Evolutionary conservation across 2,888 invertebrate genomes (phyloP), one percentile per base, ranked within the genome.

Genomic region (Chalcis sispes): DNA sequence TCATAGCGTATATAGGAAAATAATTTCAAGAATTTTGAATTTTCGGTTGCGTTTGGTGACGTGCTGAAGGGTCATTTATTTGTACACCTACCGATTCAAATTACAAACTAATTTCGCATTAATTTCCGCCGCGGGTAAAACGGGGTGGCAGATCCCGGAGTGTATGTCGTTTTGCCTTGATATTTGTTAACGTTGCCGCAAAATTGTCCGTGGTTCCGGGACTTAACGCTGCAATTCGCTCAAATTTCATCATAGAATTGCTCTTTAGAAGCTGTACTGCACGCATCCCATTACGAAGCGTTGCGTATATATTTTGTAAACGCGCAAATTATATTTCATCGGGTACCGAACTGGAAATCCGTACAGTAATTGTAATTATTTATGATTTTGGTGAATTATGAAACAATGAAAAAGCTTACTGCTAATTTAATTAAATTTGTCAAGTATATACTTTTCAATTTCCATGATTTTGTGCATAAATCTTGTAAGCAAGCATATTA

Each of bases 11-110:
- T n/a, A n/a, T n/a, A n/a, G n/a, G n/a, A n/a, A n/a, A 25, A 54
- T 54, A 54, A 54, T 15, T 54, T 54, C 0, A 54, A 54, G n/a
- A 54, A n/a, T 27, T 13, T 7, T 54, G 23, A 25, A 27, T 25
- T 54, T 54, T 25, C 10, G 2, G 52, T 54, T 25, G 13, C 52
- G 52, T 54, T 15, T 23, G 10, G 15, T 25, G 52, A 25, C 15
- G 27, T 54, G 52, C 52, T 54, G 52, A 54, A 54, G 52, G 52
- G 52, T 54, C 52, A 54, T 54, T 54, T 54, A 54, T 54, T 54
- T 15, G 52, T 54, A 25, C 5, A 54, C 27, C 25, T 54, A 54
- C 52, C 23, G 27, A 27, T 54, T 25, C 25, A 15, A 54, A 54
- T 54, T 54, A 54, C 52, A 27, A 54, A 54, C n/a, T 25, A 54